phyloP scores from a whole-genome alignment of 1,140 invertebrate genomes.

The Ips typographus region DNA sequence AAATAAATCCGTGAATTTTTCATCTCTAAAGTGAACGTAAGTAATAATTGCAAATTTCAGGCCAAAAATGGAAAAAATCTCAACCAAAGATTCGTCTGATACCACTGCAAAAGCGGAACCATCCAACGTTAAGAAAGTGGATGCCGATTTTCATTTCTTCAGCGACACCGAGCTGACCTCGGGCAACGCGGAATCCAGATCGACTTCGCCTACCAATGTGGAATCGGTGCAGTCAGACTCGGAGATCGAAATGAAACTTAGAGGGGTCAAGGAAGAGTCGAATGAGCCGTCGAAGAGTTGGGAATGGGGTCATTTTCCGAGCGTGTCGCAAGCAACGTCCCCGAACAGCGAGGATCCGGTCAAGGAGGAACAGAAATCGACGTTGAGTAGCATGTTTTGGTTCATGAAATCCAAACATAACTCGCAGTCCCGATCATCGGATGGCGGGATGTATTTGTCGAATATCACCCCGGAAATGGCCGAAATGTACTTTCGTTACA shows the following conservation, averaged over 20 bases:
- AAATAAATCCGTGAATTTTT: background rate
- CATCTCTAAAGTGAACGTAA: too few species aligned
- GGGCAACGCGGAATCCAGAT: constrained; percentile 59
- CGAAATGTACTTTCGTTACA: constrained; percentile 80
- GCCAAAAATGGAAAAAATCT: constrained; percentile 14
- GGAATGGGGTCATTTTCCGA: constrained; percentile 96
- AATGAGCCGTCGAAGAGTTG: constrained; percentile 68
- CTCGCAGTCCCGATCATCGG: constrained; percentile 53
- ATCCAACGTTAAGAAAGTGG: constrained; percentile 43
- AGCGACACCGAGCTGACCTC: constrained; percentile 86
- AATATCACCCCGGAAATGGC: constrained; percentile 88
- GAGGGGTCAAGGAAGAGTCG: constrained; percentile 54
- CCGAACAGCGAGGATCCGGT: constrained; percentile 44
- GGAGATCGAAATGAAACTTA: constrained; percentile 81
- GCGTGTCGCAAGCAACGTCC: constrained; percentile 48
- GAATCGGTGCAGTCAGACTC: constrained; percentile 88
- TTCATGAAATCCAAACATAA: constrained; percentile 86
- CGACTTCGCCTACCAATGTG: constrained; percentile 47
- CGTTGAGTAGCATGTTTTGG: constrained; percentile 87
- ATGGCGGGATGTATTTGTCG: constrained; percentile 89
- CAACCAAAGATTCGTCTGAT: constrained; percentile 4
- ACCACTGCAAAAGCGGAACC: constrained; percentile 6
- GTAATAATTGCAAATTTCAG: constrained; percentile 7
- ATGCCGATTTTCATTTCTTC: constrained; percentile 82
- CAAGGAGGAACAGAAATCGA: constrained; percentile 67